phyloP scores from a whole-genome alignment of 2,797 vertebrate genomes.

The Hypotaenidia okinawae region DNA sequence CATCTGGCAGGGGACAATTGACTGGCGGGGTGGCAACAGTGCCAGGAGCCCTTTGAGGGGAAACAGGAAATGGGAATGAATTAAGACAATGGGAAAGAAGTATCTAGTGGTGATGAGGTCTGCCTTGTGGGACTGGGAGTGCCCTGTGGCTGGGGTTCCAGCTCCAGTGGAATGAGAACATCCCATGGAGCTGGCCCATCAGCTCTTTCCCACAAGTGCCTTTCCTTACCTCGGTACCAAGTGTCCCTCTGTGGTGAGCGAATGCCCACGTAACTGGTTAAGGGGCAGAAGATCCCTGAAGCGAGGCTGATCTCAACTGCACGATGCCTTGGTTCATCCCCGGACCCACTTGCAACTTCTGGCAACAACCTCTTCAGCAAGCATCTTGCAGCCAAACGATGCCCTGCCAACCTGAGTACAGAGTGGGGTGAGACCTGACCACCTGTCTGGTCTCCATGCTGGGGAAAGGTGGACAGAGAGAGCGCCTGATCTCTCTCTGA shows the following conservation, averaged over 20 bases:
- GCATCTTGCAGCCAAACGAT: background rate
- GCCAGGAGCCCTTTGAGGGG: background rate
- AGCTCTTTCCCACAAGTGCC: background rate
- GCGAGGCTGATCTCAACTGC: background rate
- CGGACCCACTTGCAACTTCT: background rate
- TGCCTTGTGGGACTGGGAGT: background rate
- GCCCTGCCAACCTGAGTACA: slow-evolving; percentile 4
- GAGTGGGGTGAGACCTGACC: background rate
- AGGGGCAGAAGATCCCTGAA: background rate
- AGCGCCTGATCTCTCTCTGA: background rate
- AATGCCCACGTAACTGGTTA: background rate
- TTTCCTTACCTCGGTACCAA: background rate
- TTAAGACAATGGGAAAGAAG: background rate
- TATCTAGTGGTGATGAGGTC: background rate
- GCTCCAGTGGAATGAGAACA: background rate
- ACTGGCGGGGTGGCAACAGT: background rate
- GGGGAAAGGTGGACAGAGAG: background rate
- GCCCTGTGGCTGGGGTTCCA: background rate
- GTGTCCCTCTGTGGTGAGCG: background rate
- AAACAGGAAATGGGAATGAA: background rate
- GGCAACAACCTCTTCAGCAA: background rate
- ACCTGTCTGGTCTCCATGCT: background rate
- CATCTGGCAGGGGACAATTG: background rate
- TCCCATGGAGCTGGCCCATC: background rate
- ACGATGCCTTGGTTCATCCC: background rate